Base-by-base conservation (phyloP, 2,888 invertebrate genomes). In the Sussaba pulchella region DNA sequence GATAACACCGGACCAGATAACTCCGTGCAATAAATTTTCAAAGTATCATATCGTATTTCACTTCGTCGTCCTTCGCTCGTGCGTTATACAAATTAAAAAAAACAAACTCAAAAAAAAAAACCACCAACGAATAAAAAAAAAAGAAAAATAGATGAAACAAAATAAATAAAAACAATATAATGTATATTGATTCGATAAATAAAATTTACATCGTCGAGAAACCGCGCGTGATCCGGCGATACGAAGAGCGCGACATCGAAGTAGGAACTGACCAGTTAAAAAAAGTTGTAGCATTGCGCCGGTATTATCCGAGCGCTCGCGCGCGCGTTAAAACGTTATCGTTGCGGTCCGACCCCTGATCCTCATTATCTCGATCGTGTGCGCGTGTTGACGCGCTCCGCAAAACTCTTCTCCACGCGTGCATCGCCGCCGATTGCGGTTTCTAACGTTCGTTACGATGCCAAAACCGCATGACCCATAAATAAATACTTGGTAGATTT, bases 211-310 rank as follows among this genome's bases (percentile, higher is more conserved):
- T 17, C 43, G 1, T 26, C 41, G 39, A 36, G 45, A 59, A 45
- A 47, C 26, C 66, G 45, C 45, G 39, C 69, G 47, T 52, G 36
- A 77, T 63, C 26, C 57, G 76, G 66, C 10, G 54, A 54, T 19
- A 63, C 31, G 24, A 39, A 54, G 75, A 69, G 76, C 84, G 31
- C 67, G 77, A 74, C 83, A 78, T 76, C 81, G 45, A 83, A 57
- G 80, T 83, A 86, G 84, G 84, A 86, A 89, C 89, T 89, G 83
- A 82, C 85, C 83, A 76, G 85, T 87, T 88, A 83, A 57, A 78
- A 21, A 57, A 52, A 63, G 66, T 64, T 67, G 47, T 59, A 50
- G 47, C 64, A 43, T 63, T 21, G 36, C 31, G 57, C 17, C 63
- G 57, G 61, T 76, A 63, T 81, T 72, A 81, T 69, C 67, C 72